Evolutionary conservation across 2,797 vertebrate species (phyloP).

Genomic region (Nothura maculosa): DNA sequence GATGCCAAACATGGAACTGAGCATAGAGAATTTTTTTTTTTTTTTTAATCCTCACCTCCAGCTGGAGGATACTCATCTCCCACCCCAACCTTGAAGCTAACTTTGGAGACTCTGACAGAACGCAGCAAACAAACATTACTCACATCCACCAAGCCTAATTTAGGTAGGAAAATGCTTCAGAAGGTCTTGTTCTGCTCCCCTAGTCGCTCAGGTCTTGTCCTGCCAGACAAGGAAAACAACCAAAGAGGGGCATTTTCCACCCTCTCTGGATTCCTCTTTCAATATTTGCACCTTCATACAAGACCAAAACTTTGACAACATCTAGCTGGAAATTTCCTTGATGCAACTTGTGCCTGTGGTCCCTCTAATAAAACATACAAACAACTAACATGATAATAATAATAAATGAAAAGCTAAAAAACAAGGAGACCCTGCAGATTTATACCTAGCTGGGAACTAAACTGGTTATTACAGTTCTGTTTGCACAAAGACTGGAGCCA

Average conservation of each 20-base stretch:
- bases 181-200: neutral
- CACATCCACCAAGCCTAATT: neutral
- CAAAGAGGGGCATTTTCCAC: fast-evolving
- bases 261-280: fast-evolving
- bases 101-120: neutral
- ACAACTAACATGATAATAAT: no score
- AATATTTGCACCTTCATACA: fast-evolving
- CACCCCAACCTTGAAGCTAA: neutral
- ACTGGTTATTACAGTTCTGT: neutral
- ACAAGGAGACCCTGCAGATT: neutral
- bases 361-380: neutral
- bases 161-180: neutral
- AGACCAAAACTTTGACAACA: fast-evolving
- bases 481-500: neutral
- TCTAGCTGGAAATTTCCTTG: neutral
- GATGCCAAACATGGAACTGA: fast-evolving
- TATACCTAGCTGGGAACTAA: neutral
- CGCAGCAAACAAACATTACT: neutral
- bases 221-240: neutral
- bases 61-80: fast-evolving
- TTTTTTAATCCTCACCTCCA: neutral
- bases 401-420: neutral
- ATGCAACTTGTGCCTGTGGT: neutral
- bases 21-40: neutral
- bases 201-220: neutral